Base-by-base conservation (phyloP, 2,888 invertebrate genomes). In the Homarus gammarus region DNA sequence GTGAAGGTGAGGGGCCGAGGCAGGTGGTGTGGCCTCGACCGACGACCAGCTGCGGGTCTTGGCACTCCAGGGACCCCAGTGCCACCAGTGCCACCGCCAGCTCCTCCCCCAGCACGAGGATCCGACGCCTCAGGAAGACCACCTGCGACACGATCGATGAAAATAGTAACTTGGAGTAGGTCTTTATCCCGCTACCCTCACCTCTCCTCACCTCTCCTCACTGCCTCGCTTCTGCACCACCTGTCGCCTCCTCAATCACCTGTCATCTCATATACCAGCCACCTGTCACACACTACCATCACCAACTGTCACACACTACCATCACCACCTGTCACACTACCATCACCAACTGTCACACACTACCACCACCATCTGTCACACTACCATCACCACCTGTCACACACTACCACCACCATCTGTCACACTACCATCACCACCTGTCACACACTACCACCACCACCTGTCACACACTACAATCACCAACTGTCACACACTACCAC, bases 121-220 rank as follows among this genome's bases (percentile, higher is more conserved):
- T 86, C 61, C 31, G 10, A 61, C 73, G 18, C 70, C 78, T 86
- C 36, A 70, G 51, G 70, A 79, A 22, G 56, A 78, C 79, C 70
- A 79, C 79, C 86, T 86, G 73, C 79, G 27, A 44, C 86, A 79
- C 70, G 64, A 78, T 86, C 36, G 86, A 78, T 79, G 86, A 86
- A 51, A 86, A 86, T 49, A 64, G 77, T 44, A 79, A 86, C 68
- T n/a, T 86, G 51, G 86, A 86, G 86, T 86, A 86, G 49, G 86
- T 86, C 61, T 10, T 68, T 22, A 15, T 40, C 70, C 18, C 22
- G 15, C 33, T 72, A 36, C 22, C 18, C 12, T n/a, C n/a, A n/a
- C n/a, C n/a, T n/a, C n/a, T n/a, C n/a, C n/a, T 33, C 68, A n/a
- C 27, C 68, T 10, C 1, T n/a, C 33, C n/a, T 83, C 70, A 6